These are phyloP conservation scores for Morpho achilles DNA, from an alignment of 2,888 invertebrate genomes.

Conservation along the genomic window DNA sequence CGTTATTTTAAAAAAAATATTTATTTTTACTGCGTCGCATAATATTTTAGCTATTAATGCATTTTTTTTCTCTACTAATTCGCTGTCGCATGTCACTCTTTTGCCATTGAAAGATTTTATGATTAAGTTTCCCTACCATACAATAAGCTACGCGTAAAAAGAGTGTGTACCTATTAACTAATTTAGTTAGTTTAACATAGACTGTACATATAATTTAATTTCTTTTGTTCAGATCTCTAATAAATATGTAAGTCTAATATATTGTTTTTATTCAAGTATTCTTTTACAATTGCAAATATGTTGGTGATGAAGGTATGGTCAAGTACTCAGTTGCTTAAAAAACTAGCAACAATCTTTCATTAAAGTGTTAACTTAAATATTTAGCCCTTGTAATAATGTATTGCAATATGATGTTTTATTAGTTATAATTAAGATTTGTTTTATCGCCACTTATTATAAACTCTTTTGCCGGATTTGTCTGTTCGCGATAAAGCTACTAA, in stretches of 20 bases:
- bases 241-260: slow-evolving; percentile 78
- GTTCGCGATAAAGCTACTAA: too few relatives aligned
- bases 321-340: too few relatives aligned
- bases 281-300: slow-evolving; percentile 16
- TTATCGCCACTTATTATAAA: too few relatives aligned
- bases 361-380: too few relatives aligned
- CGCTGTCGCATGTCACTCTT: slow-evolving; percentile 45
- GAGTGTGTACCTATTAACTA: slow-evolving; percentile 78
- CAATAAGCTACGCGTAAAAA: slow-evolving; percentile 59
- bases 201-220: slow-evolving; percentile 81
- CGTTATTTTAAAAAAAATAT: slow-evolving; percentile 38
- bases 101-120: slow-evolving; percentile 53
- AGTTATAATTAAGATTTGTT: too few relatives aligned
- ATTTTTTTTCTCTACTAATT: slow-evolving; percentile 46
- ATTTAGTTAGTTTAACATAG: slow-evolving; percentile 80
- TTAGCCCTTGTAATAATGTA: slow-evolving; percentile 18
- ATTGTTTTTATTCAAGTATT: slow-evolving; percentile 36
- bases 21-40: slow-evolving; percentile 42
- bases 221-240: slow-evolving; percentile 81
- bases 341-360: too few relatives aligned
- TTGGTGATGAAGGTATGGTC: too few relatives aligned
- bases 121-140: slow-evolving; percentile 44
- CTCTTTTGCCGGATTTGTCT: too few relatives aligned
- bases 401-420: too few relatives aligned
- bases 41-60: slow-evolving; percentile 42